phyloP scores from a whole-genome alignment of 1,140 invertebrate species.

The Drosophila bifasciata region DNA sequence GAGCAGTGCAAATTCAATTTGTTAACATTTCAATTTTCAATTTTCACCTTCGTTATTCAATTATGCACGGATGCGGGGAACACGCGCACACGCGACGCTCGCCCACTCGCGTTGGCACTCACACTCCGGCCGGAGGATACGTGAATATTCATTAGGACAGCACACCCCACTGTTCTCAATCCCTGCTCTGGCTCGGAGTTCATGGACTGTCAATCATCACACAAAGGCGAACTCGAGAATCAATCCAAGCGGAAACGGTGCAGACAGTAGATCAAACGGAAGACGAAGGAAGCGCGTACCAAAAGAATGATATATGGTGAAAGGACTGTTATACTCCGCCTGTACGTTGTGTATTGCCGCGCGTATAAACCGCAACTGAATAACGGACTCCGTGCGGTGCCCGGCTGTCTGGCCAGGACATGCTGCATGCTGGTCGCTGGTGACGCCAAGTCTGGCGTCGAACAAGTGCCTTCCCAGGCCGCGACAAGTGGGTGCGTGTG shows the following conservation, averaged over 20 bases:
- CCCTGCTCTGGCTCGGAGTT: conserved; percentile 1
- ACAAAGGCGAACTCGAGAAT: conserved; percentile 3
- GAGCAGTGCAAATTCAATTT: conserved; percentile 73
- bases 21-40: conserved; percentile 80
- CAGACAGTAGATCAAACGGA: neutral
- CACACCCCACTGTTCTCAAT: conserved; percentile 15
- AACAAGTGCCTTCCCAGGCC: conserved; percentile 31
- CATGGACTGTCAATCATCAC: too few relatives aligned
- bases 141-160: conserved; percentile 49
- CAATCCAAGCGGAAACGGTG: conserved; percentile 5
- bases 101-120: conserved; percentile 8
- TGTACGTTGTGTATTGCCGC: conserved; percentile 67
- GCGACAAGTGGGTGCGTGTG: conserved; percentile 13
- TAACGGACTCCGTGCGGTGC: conserved; percentile 12
- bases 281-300: conserved; percentile 3
- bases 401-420: conserved; percentile 53
- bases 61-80: conserved; percentile 54
- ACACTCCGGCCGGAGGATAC: conserved; percentile 18
- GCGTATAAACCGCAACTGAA: conserved; percentile 80
- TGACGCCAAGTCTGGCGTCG: conserved; percentile 61
- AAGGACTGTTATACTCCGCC: conserved; percentile 22
- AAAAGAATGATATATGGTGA: conserved; percentile 6
- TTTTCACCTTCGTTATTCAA: conserved; percentile 82
- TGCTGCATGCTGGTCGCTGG: conserved; percentile 39
- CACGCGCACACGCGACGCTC: neutral